A percentile compares a stretch with the other conserved stretches of the same genome.
Conservation (phyloP, 2,113 vertebrate species). For the Brachyhypopomus gauderio region DNA sequence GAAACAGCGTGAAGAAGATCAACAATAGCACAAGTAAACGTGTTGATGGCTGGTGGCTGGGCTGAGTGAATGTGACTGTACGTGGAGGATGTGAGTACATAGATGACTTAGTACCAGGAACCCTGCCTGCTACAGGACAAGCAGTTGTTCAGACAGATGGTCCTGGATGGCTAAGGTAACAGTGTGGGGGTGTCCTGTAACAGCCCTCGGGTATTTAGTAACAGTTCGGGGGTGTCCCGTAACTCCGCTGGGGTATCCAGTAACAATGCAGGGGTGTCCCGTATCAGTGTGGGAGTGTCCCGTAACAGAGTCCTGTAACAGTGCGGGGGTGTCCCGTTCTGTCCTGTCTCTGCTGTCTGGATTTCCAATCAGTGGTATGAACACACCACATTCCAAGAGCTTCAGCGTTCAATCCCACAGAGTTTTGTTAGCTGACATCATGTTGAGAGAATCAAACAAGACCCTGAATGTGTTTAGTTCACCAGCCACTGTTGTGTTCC, state of each 20-base stretch:
- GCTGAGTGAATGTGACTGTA: neutral
- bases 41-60: neutral
- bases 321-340: neutral
- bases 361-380: conserved; percentile 12
- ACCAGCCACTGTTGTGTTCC: neutral
- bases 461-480: conserved; percentile 23
- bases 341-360: neutral
- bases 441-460: conserved; percentile 34
- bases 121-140: neutral
- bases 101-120: neutral
- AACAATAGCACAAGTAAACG: neutral
- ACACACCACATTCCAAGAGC: neutral
- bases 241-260: too few relatives aligned
- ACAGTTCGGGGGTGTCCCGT: neutral
- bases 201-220: too few relatives aligned
- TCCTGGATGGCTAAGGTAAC: neutral
- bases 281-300: neutral
- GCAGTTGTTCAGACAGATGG: too few relatives aligned
- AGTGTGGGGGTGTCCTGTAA: neutral
- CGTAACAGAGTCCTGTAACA: too few relatives aligned
- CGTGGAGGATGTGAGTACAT: neutral
- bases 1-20: neutral
- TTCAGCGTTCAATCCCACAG: neutral
- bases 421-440: conserved; percentile 5
- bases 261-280: neutral